A percentile compares a stretch with the other conserved stretches of the same genome.
phyloP scores from a whole-genome alignment of 1,140 invertebrate genomes.

The Eumaeus atala region DNA sequence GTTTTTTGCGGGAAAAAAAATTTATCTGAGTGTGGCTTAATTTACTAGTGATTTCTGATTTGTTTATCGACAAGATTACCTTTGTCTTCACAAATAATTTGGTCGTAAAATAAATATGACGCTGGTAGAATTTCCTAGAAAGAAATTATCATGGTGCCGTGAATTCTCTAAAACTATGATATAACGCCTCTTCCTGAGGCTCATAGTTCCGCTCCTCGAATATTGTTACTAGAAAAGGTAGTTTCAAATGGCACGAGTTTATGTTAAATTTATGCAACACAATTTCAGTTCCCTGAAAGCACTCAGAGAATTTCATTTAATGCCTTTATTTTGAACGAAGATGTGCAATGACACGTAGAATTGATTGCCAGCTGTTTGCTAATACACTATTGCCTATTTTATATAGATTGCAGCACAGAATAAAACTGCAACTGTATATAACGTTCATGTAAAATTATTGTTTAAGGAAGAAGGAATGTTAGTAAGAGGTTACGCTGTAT shows the following conservation, averaged over 20 bases:
- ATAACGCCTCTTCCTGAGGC: conserved; percentile 19
- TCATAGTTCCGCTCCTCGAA: conserved; percentile 7
- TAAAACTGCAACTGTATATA: too few species aligned
- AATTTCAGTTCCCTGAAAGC: conserved; percentile 15
- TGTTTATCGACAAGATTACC: too few species aligned
- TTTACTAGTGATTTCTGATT: too few species aligned
- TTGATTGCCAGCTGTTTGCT: conserved; percentile 2
- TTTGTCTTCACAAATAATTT: too few species aligned
- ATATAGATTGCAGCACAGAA: too few species aligned
- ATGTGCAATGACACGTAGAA: conserved; percentile 1
- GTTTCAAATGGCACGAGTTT: conserved; percentile 17
- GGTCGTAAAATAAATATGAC: too few species aligned
- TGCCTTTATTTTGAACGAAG: background rate
- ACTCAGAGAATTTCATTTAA: conserved; percentile 11
- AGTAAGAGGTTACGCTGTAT: too few species aligned
- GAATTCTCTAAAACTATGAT: conserved; percentile 22
- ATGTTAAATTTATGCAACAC: conserved; percentile 19
- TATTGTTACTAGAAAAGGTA: conserved; percentile 16
- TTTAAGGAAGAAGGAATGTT: too few species aligned
- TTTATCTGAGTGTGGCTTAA: too few species aligned
- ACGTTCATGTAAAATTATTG: too few species aligned
- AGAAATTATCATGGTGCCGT: conserved; percentile 18
- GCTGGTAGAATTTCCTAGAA: background rate
- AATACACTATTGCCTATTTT: background rate
- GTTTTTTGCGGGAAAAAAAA: too few species aligned